Evolutionary conservation across 2,113 vertebrate genomes (phyloP), one percentile per base, ranked within the genome.

Genomic region (Sander vitreus): DNA sequence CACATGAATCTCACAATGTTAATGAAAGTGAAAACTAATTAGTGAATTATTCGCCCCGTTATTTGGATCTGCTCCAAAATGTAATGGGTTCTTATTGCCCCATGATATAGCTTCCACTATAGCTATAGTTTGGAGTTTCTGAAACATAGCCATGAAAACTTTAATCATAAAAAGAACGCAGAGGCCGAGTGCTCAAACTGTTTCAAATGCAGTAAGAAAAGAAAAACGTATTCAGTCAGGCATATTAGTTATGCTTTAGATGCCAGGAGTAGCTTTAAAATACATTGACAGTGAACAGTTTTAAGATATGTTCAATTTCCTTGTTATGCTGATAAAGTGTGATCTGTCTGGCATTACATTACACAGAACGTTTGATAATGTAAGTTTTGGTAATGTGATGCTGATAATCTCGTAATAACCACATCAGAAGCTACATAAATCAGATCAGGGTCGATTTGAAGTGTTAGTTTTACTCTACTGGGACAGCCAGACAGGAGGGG

Each of bases 361-460:
- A 33, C 55, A 67, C 8, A 23, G 19, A 53, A 33, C 6, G 1
- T 47, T 18, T 47, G n/a, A 67, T 73, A 54, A 43, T 45, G 60
- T 30, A 15, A 18, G 5, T 45, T 77, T 81, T 3, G 53, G 45
- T 43, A 54, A 27, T 4, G 63, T 33, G 48, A 25, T 55, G 47
- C 15, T 62, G 45, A 30, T 27, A 21, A 73, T 36, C 0, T 47
- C 39, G 65, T 58, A 78, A 54, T 64, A 65, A 81, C 15, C 58
- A 39, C 27, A 73, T 25, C 13, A 43, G 79, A 85, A 68, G 60
- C 54, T 48, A 25, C 43, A 19, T 33, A 43, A 73, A 76, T 48
- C 39, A 55, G 45, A 73, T 73, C 14, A 62, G 21, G n/a, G 21
- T 71, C 25, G 8, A 33, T 65, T 51, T 65, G 23, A 57, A 60